Percentiles rank a stretch among this genome's conserved stretches.
These are phyloP conservation scores for Arctopsyche grandis DNA, from an alignment of 1,140 invertebrate species.

Conservation along the genomic window DNA sequence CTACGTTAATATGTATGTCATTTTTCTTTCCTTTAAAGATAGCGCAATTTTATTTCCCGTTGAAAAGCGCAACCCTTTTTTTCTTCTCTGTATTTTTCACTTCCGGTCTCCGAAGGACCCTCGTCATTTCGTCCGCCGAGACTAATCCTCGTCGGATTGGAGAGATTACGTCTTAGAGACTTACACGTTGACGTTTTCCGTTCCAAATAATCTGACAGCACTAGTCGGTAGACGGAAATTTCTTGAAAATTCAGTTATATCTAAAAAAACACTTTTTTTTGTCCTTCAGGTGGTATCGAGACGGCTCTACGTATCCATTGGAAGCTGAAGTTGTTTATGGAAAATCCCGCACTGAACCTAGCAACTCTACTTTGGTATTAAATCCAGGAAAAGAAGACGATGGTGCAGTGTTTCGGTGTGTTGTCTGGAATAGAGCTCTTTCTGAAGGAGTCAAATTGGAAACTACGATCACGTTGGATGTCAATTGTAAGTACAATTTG, in stretches of 20 bases:
- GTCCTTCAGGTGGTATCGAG: slow-evolving; percentile 73
- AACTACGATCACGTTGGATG: slow-evolving; percentile 80
- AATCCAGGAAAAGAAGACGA: slow-evolving; percentile 85
- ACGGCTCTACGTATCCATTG: slow-evolving; percentile 73
- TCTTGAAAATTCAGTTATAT: not conserved
- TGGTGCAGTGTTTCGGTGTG: slow-evolving; percentile 81
- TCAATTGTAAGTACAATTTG: slow-evolving; percentile 82
- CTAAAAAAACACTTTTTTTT: slow-evolving; percentile 7
- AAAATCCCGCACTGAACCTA: slow-evolving; percentile 75
- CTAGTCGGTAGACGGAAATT: not conserved
- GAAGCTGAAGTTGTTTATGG: slow-evolving; percentile 72
- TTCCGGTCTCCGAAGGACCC: slow-evolving; percentile 1
- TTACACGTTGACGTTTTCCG: slow-evolving; percentile 23
- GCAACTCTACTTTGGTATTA: slow-evolving; percentile 77
- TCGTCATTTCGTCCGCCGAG: slow-evolving; percentile 12
- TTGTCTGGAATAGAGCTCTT: slow-evolving; percentile 89
- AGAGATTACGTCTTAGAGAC: slow-evolving; percentile 30
- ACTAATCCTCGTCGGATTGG: slow-evolving; percentile 28
- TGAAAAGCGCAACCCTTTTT: slow-evolving; percentile 26
- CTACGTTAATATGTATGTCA: too few relatives aligned
- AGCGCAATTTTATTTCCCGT: too few relatives aligned
- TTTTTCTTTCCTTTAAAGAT: too few relatives aligned
- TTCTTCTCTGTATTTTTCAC: slow-evolving; percentile 1
- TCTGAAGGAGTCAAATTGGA: slow-evolving; percentile 80
- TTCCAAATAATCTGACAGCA: slow-evolving; percentile 26